phyloP scores from a whole-genome alignment of 2,113 vertebrate species.

The Saccopteryx leptura region DNA sequence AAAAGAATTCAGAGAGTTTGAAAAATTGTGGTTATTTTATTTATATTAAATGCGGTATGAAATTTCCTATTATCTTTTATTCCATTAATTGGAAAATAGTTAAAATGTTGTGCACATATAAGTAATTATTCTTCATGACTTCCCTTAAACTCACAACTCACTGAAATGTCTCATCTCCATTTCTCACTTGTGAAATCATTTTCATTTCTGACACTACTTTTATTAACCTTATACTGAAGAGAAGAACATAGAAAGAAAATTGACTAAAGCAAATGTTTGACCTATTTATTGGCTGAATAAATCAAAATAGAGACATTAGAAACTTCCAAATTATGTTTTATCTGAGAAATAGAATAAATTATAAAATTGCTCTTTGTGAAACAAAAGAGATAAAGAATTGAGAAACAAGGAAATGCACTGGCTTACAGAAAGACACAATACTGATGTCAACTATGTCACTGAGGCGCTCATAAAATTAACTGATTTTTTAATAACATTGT shows the following conservation, averaged over 20 bases:
- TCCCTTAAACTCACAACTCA: background rate
- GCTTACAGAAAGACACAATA: background rate
- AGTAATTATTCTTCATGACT: background rate
- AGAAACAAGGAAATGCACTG: background rate
- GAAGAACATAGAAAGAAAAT: background rate
- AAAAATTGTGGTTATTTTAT: background rate
- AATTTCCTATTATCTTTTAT: background rate
- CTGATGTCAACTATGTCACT: background rate
- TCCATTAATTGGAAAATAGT: background rate
- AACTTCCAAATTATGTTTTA: background rate
- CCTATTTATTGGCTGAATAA: conserved; percentile 31
- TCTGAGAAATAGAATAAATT: background rate
- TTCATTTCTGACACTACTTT: conserved; percentile 20
- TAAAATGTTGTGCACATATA: background rate
- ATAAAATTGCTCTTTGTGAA: background rate
- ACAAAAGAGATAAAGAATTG: background rate
- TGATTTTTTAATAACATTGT: background rate
- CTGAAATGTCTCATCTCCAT: background rate
- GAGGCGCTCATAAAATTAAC: background rate
- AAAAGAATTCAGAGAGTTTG: background rate
- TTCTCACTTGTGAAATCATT: background rate
- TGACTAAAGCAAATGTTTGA: background rate
- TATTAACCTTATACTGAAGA: background rate
- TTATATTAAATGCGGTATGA: background rate
- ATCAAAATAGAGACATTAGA: conserved; percentile 25